Evolutionary conservation across 2,888 invertebrate species (phyloP).

Genomic region (Loripinus fragilis): DNA sequence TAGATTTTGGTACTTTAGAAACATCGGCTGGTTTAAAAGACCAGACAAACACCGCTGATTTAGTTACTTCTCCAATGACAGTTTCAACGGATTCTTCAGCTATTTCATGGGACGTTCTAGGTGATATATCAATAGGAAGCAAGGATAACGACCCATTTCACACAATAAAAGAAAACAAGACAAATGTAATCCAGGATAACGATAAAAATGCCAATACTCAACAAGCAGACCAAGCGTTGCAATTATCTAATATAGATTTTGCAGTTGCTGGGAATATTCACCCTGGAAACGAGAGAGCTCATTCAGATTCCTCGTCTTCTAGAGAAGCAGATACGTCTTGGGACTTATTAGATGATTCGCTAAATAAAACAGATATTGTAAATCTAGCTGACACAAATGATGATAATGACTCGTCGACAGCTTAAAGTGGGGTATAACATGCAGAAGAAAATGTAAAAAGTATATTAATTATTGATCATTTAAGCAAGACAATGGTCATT

Average conservation of each 20-base stretch:
- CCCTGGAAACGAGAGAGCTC: neutral
- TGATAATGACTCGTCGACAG: neutral
- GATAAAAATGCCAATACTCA: neutral
- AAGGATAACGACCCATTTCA: neutral
- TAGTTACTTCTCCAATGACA: conserved; percentile 1
- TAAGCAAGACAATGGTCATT: too few relatives aligned
- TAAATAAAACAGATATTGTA: neutral
- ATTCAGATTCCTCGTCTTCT: neutral
- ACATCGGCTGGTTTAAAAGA: neutral
- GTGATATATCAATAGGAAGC: neutral
- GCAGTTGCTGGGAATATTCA: neutral
- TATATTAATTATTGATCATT: too few relatives aligned
- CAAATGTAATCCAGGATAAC: neutral
- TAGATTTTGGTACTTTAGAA: neutral
- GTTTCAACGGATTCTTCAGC: conserved; percentile 30
- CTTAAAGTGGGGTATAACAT: too few relatives aligned
- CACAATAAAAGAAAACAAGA: neutral
- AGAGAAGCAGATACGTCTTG: conserved; percentile 20
- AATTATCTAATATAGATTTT: neutral
- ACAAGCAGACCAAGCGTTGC: neutral
- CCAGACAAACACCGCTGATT: neutral
- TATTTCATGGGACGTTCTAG: conserved; percentile 34
- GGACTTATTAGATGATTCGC: conserved; percentile 25
- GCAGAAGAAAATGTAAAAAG: too few relatives aligned
- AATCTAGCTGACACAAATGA: neutral